Evolutionary conservation across 1,140 invertebrate species (phyloP).

Genomic region (Temnothorax longispinosus): DNA sequence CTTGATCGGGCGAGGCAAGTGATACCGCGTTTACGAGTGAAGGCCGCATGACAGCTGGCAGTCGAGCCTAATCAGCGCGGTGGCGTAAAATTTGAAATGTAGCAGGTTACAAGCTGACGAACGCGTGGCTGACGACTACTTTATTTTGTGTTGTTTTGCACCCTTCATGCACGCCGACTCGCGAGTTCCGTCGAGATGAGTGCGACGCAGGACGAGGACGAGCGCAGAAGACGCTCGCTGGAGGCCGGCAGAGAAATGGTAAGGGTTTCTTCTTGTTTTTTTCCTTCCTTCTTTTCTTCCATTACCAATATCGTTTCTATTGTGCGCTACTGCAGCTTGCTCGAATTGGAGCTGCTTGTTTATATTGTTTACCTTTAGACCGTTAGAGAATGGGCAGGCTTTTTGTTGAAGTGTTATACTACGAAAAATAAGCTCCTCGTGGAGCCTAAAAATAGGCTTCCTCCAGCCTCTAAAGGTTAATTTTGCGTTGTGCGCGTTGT

Average conservation of each 20-base stretch:
- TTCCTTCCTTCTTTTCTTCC: background rate
- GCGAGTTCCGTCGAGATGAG: slow-evolving; percentile 54
- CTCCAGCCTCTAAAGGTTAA: background rate
- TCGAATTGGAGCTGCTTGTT: background rate
- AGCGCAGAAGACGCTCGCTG: slow-evolving; percentile 74
- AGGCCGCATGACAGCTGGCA: background rate
- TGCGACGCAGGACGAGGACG: slow-evolving; percentile 75
- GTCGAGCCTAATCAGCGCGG: background rate
- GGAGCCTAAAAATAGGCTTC: too few species aligned
- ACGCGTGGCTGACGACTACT: background rate
- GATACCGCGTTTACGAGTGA: background rate
- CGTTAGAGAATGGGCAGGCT: too few species aligned
- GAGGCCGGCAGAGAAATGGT: slow-evolving; percentile 79
- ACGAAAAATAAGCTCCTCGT: too few species aligned
- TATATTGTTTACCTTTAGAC: background rate
- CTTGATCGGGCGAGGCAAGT: background rate
- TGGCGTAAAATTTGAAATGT: slow-evolving; percentile 58
- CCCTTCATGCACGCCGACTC: slow-evolving; percentile 25
- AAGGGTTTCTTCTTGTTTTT: slow-evolving; percentile 8
- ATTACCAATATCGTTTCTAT: background rate
- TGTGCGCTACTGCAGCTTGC: background rate
- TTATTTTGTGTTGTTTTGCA: background rate
- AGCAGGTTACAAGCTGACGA: background rate
- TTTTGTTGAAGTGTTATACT: too few species aligned
- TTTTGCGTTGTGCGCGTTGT: background rate